Base-by-base conservation (phyloP, 2,113 vertebrate genomes). In the Thalassoma bifasciatum region DNA sequence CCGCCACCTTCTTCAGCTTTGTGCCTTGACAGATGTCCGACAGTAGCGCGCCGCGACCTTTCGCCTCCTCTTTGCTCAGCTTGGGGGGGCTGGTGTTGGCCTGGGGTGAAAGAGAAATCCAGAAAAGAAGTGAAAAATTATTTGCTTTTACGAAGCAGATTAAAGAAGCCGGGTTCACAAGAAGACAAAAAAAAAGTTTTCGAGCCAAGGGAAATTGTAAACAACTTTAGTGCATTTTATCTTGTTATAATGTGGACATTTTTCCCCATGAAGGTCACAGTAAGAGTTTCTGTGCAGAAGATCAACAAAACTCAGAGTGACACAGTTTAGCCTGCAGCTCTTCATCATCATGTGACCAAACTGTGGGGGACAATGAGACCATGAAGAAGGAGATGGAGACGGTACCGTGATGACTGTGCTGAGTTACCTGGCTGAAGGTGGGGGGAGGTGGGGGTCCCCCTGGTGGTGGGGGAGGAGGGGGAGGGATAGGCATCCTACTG, bases 1-100 rank as follows among this genome's bases (percentile, higher is more conserved):
- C 94, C 50, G 92, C 91, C 86, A 95, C 96, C 73, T 96, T 96
- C 93, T 91, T 97, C 83, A 99, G 92, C 72, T 77, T 91, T 79
- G 96, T 77, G 82, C 97, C 97, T 82, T 94, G 96, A 56, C 95
- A 96, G 89, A 99, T 98, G 86, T 99, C 97, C 8, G 95, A 92
- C 72, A 99, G 94, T 81, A 98, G 92, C 0, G 95, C 96, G 0
- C 95, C 94, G 0, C 96, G 93, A 49, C 95, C 95, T 59, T 94
- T 94, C 34, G 94, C 92, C 77, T 98, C 97, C 62, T 96, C 95
- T 19, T 92, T 83, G 84, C 62, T 95, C 91, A 97, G 91, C 82
- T 95, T 96, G 0, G 96, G 95, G 0, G 90, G 93, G 36, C 90
- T 95, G 0, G 91, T 94, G 91, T 95, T 95, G 0, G 95, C 95